Evolutionary conservation across 2,113 vertebrate genomes (phyloP).

Genomic region (Cephalopterus ornatus): DNA sequence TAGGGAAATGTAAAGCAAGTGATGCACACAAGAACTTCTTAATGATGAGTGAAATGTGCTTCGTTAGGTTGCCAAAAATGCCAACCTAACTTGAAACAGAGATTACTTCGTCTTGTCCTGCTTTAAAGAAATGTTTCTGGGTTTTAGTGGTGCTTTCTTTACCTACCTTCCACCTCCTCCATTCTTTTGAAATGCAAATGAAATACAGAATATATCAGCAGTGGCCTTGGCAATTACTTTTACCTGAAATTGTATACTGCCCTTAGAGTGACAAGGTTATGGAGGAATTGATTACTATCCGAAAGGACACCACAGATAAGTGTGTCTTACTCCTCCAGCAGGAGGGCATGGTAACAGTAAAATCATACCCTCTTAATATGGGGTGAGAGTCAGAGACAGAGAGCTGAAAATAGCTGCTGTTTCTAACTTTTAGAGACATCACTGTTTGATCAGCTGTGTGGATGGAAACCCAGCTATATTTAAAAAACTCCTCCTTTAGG

Average conservation of each 20-base stretch:
- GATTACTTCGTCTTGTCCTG: background rate
- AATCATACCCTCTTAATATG: accelerated
- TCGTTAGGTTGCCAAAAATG: background rate
- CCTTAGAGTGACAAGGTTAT: background rate
- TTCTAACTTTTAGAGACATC: background rate
- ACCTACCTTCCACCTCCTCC: background rate
- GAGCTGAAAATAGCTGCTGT: background rate
- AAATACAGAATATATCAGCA: background rate
- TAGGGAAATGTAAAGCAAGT: background rate
- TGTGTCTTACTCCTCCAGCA: background rate
- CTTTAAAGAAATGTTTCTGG: background rate
- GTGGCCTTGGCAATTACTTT: background rate
- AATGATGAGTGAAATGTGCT: background rate
- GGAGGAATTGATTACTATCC: background rate
- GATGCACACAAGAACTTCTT: background rate
- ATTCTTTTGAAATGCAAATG: background rate
- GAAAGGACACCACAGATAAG: background rate
- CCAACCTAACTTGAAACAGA: background rate
- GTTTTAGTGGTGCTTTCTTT: background rate
- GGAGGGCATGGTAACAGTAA: background rate
- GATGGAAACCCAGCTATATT: background rate
- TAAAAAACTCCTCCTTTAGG: background rate
- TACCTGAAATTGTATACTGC: background rate
- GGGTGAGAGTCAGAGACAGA: background rate
- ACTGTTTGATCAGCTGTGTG: background rate